phyloP scores from a whole-genome alignment of 2,113 vertebrate genomes.

The Apodemus sylvaticus region DNA sequence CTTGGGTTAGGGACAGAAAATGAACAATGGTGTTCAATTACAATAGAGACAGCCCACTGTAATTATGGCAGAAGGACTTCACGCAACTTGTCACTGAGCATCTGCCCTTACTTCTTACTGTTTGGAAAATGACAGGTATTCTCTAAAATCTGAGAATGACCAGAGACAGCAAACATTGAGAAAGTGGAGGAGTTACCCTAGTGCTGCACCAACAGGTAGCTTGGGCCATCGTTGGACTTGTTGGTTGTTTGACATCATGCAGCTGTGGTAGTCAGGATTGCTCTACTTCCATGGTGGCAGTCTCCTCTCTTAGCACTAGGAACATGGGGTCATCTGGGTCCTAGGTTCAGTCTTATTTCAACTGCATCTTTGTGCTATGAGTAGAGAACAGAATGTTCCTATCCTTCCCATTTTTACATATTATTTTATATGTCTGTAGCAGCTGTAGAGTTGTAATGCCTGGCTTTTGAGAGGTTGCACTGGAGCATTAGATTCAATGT shows the following conservation, averaged over 20 bases:
- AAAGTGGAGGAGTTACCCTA: constrained; percentile 67
- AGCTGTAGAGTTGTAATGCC: not conserved
- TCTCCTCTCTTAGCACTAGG: not conserved
- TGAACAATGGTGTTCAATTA: constrained; percentile 63
- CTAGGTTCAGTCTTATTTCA: not conserved
- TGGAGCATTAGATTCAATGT: not conserved
- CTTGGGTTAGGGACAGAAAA: not conserved
- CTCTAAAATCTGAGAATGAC: constrained; percentile 80
- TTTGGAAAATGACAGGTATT: constrained; percentile 82
- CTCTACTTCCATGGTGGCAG: not conserved
- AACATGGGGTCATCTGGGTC: not conserved
- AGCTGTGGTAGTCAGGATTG: not conserved
- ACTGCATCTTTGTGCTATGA: not conserved
- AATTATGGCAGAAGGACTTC: constrained; percentile 77
- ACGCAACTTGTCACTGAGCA: constrained; percentile 74
- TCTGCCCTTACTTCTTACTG: constrained; percentile 77
- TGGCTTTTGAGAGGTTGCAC: not conserved
- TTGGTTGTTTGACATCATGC: constrained; percentile 71
- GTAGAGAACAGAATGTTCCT: not conserved
- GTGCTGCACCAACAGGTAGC: constrained; percentile 76
- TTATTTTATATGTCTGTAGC: not conserved
- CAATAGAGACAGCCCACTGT: constrained; percentile 60
- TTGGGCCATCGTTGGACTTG: constrained; percentile 77
- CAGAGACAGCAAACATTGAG: constrained; percentile 73
- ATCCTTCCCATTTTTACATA: not conserved